These are phyloP conservation scores for Caradrina kadenii DNA, from an alignment of 2,888 invertebrate species.

Conservation along the genomic window DNA sequence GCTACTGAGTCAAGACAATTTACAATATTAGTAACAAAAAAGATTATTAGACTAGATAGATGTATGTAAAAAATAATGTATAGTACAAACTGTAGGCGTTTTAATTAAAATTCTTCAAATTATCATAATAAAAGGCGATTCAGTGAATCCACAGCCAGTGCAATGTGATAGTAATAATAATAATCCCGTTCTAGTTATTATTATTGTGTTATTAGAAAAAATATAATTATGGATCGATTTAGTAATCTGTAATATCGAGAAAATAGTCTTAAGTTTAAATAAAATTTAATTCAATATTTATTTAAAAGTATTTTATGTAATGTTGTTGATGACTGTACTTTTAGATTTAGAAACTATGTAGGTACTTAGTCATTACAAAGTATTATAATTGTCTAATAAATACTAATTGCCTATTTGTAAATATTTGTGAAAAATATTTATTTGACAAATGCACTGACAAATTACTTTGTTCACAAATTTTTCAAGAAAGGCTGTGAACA, in stretches of 20 bases:
- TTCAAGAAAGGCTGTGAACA: constrained; percentile 81
- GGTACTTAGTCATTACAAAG: constrained; percentile 52
- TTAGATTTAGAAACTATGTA: constrained; percentile 56
- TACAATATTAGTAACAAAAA: constrained; percentile 18
- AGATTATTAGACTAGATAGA: constrained; percentile 26
- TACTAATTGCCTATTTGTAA: constrained; percentile 52
- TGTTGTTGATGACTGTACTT: constrained; percentile 64
- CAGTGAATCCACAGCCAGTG: constrained; percentile 81
- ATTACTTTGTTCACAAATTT: constrained; percentile 68
- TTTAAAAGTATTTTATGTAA: constrained; percentile 52
- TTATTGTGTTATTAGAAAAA: constrained; percentile 47
- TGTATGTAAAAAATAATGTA: constrained; percentile 48
- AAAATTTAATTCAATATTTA: constrained; percentile 61
- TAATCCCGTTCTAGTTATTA: constrained; percentile 58
- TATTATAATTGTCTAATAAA: constrained; percentile 58
- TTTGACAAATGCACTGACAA: constrained; percentile 53
- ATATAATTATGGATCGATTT: constrained; percentile 28
- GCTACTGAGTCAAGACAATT: constrained; percentile 39
- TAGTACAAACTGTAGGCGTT: constrained; percentile 67
- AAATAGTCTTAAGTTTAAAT: constrained; percentile 45
- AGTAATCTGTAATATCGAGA: constrained; percentile 29
- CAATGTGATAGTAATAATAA: constrained; percentile 83
- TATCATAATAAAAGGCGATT: constrained; percentile 72
- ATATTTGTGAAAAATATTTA: constrained; percentile 58
- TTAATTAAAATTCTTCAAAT: constrained; percentile 59